Base-by-base conservation (phyloP, 1,140 invertebrate species). In the Pectinophora gossypiella region DNA sequence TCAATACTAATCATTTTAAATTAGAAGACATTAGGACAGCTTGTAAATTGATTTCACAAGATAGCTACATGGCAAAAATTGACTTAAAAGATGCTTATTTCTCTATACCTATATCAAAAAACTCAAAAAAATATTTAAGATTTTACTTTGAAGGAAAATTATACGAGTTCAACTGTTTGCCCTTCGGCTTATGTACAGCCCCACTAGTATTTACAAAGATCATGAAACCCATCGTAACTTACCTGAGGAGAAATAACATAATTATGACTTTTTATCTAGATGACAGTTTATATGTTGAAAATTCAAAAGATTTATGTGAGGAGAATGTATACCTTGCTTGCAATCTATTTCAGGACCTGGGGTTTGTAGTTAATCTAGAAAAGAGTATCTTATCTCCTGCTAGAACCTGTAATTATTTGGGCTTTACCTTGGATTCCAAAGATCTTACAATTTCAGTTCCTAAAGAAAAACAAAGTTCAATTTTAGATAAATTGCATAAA, bases 1-100 rank as follows among this genome's bases (percentile, higher is more conserved):
- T 47, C 16, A 23, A 23, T 7, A 32, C n/a, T 15, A 1, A 47
- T 6, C 48, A 49, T 40, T 49, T 49, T 16, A 49, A 49, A 32
- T 22, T 49, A 32, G 48, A 49, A 19, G 32, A 38, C 21, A 22
- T 22, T 16, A 20, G 48, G 3, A 49, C 48, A 16, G 27, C 48
- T 1, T 18, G 19, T 2, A 49, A 49, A 20, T 15, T 49, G 2
- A 40, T 49, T 7, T 21, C 48, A 23, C 3, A 20, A 38, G 38
- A 49, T 16, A 18, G 35, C 5, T 49, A 18, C 16, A 7, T 49
- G 10, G n/a, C 32, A 6, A 38, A 5, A 15, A 15, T 38, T 7
- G 36, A 38, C 13, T 38, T 38, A 15, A 9, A 15, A 9, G 36
- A 38, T 7, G 36, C 36, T 10, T 38, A 38, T 38, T 15, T 38